phyloP scores from a whole-genome alignment of 2,113 vertebrate genomes.

The Neolamprologus tretocephalus region DNA sequence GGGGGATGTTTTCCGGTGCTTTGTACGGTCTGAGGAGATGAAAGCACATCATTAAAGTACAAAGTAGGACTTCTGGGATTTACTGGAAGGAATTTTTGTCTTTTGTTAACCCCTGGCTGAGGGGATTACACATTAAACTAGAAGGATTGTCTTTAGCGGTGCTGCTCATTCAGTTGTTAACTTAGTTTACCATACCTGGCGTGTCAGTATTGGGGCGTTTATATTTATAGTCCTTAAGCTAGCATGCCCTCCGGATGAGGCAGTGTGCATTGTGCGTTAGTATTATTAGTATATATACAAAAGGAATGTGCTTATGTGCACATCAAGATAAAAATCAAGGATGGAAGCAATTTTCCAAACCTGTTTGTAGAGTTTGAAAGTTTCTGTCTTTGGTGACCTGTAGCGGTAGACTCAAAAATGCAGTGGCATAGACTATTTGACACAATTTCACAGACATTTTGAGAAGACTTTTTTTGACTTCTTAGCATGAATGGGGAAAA shows the following conservation, averaged over 20 bases:
- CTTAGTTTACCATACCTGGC: background rate
- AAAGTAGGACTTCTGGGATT: conserved; percentile 60
- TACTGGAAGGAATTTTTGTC: conserved; percentile 55
- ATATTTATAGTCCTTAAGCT: background rate
- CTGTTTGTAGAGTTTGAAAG: background rate
- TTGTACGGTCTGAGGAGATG: conserved; percentile 63
- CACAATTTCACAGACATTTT: background rate
- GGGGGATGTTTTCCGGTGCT: conserved; percentile 58
- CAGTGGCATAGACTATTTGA: background rate
- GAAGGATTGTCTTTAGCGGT: background rate
- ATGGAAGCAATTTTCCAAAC: background rate
- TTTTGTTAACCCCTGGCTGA: conserved; percentile 51
- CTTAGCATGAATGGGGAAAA: background rate
- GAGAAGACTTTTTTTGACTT: background rate
- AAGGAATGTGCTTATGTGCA: background rate
- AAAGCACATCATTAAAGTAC: conserved; percentile 67
- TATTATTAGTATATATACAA: background rate
- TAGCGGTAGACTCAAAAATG: background rate
- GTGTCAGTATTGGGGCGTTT: background rate
- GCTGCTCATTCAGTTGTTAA: background rate
- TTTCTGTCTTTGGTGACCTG: background rate
- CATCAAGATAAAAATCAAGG: background rate
- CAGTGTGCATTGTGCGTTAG: background rate
- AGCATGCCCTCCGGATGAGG: background rate
- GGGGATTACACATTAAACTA: conserved; percentile 44